Evolutionary conservation across 2,888 invertebrate genomes (phyloP), one percentile per base, ranked within the genome.

Genomic region (Pseudanteris insignis): DNA sequence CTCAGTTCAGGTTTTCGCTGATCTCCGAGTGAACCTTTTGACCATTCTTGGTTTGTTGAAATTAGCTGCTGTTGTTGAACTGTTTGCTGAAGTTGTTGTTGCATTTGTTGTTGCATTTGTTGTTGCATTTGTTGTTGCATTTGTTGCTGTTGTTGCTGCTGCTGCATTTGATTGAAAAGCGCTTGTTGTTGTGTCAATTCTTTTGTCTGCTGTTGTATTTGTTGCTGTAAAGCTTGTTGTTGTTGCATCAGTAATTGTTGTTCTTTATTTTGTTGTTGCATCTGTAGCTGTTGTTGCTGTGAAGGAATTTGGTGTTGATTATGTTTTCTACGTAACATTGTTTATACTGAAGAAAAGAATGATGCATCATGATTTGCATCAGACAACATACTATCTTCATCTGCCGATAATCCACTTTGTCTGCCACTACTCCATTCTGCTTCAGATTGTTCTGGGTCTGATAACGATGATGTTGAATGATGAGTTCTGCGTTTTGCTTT

Each of bases 381-480:
- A 0, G 88, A 89, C 78, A 89, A 86, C 0, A 88, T 85, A 69
- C 88, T 86, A 62, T 91, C 90, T 55, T 81, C 82, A 72, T 89
- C 88, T 73, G 91, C 91, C 50, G 86, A 85, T 9, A 81, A 59
- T 21, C 89, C 88, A 21, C 90, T 89, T 64, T 89, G 88, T 63
- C 85, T 83, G 10, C 89, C 87, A 73, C 88, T 87, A 13, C 85
- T 86, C 86, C 86, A 89, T 73, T 89, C 89, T 2, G 86, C 87
- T 78, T 89, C 89, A 0, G 89, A 89, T 34, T 89, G 88, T 78
- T 90, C 90, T 2, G 89, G 89, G 73, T 90, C 90, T 7, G 90
- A 90, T 40, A 90, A 73, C 1, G 68, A 68, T 0, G 89, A 89
- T 69, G 88, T 87, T 0, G 82, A 78, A 7, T 80, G 80, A 60